Percentiles rank a stretch among this genome's conserved stretches.
phyloP scores from a whole-genome alignment of 2,888 invertebrate genomes.

The Neoaliturus tenellus region DNA sequence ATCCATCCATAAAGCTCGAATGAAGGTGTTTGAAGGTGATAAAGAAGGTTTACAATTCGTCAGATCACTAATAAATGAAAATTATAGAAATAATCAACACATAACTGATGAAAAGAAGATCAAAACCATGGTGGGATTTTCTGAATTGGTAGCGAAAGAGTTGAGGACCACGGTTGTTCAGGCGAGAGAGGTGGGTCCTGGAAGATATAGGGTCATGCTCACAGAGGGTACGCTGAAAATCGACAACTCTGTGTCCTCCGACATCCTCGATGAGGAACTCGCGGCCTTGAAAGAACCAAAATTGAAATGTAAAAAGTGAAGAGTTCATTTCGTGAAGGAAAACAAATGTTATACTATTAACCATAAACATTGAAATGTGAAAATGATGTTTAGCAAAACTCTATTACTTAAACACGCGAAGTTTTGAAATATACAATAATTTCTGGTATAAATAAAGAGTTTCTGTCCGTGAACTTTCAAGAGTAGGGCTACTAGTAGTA shows the following conservation, averaged over 20 bases:
- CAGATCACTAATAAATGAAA: not conserved
- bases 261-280: not conserved
- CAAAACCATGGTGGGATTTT: not conserved
- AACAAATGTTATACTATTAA: no score
- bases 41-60: not conserved
- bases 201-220: not conserved
- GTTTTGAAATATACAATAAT: no score
- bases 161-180: not conserved
- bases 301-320: not conserved
- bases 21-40: not conserved
- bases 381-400: no score
- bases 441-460: no score
- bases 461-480: no score
- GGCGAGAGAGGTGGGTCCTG: not conserved
- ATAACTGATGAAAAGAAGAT: not conserved
- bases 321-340: no score
- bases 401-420: no score
- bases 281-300: not conserved
- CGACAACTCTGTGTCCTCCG: not conserved
- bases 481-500: no score
- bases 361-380: no score
- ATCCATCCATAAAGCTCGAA: not conserved
- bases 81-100: not conserved
- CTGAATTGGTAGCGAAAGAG: not conserved
- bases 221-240: not conserved